Evolutionary conservation across 2,113 vertebrate genomes (phyloP).

Genomic region (Melanerpes aurifrons): DNA sequence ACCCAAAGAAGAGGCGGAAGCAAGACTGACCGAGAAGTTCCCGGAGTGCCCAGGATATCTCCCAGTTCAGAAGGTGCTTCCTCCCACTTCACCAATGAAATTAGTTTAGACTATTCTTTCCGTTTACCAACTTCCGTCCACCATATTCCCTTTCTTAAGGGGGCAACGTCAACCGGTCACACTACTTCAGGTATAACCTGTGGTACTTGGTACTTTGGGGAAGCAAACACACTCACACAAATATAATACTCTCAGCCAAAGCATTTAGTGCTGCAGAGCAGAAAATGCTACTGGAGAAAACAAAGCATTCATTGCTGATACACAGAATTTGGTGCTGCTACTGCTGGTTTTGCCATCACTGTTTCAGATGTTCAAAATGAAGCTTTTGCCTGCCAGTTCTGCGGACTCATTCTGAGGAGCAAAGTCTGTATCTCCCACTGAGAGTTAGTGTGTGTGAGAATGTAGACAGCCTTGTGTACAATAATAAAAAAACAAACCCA

Average conservation of each 20-base stretch:
- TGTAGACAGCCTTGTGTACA: background rate
- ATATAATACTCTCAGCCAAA: background rate
- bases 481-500: background rate
- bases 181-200: background rate
- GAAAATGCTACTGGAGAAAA: slow-evolving; percentile 3
- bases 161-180: no score
- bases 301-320: background rate
- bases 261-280: background rate
- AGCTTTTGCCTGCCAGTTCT: background rate
- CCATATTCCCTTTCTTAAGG: no score
- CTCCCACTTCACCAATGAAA: no score
- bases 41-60: no score
- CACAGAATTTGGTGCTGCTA: background rate
- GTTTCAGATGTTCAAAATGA: slow-evolving; percentile 39
- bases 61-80: no score
- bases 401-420: background rate
- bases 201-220: background rate
- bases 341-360: background rate
- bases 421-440: background rate
- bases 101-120: no score
- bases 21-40: no score
- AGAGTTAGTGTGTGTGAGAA: background rate
- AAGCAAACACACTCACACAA: background rate
- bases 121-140: no score
- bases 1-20: no score